Evolutionary conservation across 2,113 vertebrate genomes (phyloP), one percentile per base, ranked within the genome.

Genomic region (Sporophila hypoxantha): DNA sequence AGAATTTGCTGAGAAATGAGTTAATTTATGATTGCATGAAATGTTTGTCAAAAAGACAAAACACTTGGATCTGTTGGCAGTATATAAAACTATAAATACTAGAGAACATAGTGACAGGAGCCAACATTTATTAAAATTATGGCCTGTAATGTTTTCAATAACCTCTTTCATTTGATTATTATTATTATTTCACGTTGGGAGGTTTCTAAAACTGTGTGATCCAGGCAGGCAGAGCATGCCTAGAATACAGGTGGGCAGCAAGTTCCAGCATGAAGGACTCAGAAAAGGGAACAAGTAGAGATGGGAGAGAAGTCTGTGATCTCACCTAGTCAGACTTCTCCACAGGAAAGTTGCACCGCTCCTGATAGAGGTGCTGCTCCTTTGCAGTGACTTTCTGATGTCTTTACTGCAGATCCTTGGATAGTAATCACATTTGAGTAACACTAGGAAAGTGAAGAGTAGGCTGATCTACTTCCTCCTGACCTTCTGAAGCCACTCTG

Each of bases 11-110:
- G 93, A 95, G 91, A 96, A 95, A 96, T 93, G 76, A 96, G 85
- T 86, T 94, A 94, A 95, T 96, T 95, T 96, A 94, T 69, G 89
- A 96, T 75, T 74, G 78, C 61, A 77, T 75, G 78, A 94, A 94
- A 95, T 89, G 88, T 95, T 95, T 92, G 83, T 95, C 92, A 94
- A 87, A 90, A 93, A 95, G 89, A 96, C 76, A 89, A 93, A 96
- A 94, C 68, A 27, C 76, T 94, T 49, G 64, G 74, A 89, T 96
- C 79, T 92, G 92, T 80, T 91, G 69, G 84, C 88, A 94, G 91
- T 93, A 83, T 91, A 95, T 92, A 94, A 94, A 94, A 81, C 76
- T 74, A 91, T 93, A 93, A 95, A 94, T 92, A 94, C 70, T 64
- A 32, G 57, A 86, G 79, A 94, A 94, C 88, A 93, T n/a, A 61